Conservation (phyloP, 2,888 invertebrate species). For the Cactoblastis cactorum region DNA sequence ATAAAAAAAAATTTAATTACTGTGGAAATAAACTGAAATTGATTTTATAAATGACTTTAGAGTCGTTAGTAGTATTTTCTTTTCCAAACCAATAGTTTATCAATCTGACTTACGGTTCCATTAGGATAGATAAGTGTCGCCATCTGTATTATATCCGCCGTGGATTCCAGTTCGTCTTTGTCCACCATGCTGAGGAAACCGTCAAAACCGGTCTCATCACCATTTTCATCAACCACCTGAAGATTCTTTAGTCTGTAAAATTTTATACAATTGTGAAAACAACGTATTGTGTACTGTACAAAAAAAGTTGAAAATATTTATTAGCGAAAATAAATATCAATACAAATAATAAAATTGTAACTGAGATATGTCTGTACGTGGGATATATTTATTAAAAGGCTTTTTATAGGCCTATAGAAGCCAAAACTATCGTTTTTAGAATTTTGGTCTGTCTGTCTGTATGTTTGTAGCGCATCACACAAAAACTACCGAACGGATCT, state of each 20-base stretch:
- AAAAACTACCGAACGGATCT: no score
- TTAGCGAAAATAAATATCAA: no score
- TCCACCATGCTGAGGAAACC: slow-evolving; percentile 36
- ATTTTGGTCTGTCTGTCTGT: no score
- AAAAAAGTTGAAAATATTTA: neutral
- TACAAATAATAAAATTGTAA: no score
- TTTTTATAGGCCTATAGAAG: no score
- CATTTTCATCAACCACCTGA: slow-evolving; percentile 14
- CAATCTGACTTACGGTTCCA: neutral
- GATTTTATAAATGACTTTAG: no score
- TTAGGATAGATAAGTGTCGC: slow-evolving; percentile 20
- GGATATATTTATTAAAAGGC: no score
- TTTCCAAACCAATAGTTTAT: neutral
- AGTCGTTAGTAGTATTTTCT: neutral
- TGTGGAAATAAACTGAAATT: no score
- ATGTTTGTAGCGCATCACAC: no score
- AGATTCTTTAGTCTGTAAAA: slow-evolving; percentile 26
- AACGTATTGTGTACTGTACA: neutral
- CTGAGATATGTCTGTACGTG: no score
- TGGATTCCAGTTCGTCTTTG: slow-evolving; percentile 37
- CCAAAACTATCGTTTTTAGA: no score
- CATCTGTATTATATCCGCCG: slow-evolving; percentile 32
- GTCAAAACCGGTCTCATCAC: slow-evolving; percentile 29
- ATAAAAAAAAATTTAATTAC: no score
- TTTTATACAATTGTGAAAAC: slow-evolving; percentile 21